Evolutionary conservation across 2,888 invertebrate species (phyloP), one percentile per base, ranked within the genome.

Genomic region (Axea sp.): DNA sequence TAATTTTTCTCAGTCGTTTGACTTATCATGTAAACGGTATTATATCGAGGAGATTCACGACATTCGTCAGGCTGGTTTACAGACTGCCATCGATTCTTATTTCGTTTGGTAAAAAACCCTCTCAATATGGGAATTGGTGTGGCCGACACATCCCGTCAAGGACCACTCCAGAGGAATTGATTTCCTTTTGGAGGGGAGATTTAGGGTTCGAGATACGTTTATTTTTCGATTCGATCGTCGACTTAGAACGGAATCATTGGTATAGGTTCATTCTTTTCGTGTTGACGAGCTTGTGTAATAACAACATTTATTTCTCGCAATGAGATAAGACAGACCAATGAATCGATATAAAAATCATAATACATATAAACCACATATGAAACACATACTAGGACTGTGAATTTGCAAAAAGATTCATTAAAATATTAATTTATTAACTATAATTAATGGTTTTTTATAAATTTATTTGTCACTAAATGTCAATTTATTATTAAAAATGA

Each of bases 91-190:
- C 49, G 45, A 51, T 68, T 62, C 68, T 45, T 68, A 62, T 73
- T 62, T 64, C 64, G 68, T 35, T 41, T 14, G 43, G 17, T 7
- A 12, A 51, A 62, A 55, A 59, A 45, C 7, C 33, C 39, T 51
- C 47, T 53, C 69, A 51, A 45, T 60, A 60, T 62, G 49, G 55
- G 60, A 73, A 68, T 73, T 68, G 67, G 28, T 55, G 45, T 35
- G 60, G 41, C 68, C 67, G 49, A 73, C 73, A 68, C 62, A 73
- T 68, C 62, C 73, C 73, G 68, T 62, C 55, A 57, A 62, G 57
- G 73, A 68, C 73, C 73, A 73, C 67, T 73, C 73, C 49, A 62
- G 15, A 62, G 62, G 68, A 73, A 73, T 73, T 73, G 73, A 73
- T 73, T 73, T 73, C 67, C 55, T 62, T 73, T 53, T 5, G 49